Evolutionary conservation across 2,797 vertebrate species (phyloP).

Genomic region (Trichosurus vulpecula): DNA sequence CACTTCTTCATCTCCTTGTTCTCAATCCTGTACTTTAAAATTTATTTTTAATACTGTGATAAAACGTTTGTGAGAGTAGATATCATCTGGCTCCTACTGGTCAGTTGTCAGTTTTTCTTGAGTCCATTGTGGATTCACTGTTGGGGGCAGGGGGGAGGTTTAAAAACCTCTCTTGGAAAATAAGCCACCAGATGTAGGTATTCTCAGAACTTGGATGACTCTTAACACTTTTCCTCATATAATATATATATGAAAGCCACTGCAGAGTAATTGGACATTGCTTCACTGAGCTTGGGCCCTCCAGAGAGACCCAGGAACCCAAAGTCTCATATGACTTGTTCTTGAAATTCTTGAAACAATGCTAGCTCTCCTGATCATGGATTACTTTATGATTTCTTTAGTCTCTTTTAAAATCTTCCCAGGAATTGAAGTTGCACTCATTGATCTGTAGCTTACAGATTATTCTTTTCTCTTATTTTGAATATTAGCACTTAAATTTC

Average conservation of each 20-base stretch:
- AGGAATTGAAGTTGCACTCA: not conserved
- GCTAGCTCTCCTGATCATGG: not conserved
- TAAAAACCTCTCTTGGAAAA: not conserved
- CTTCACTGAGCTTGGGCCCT: not conserved
- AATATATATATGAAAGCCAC: not conserved
- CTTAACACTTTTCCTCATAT: not conserved
- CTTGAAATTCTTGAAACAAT: not conserved
- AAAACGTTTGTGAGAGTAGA: not conserved
- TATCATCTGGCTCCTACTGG: not conserved
- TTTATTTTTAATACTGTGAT: not conserved
- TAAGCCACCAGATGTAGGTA: not conserved
- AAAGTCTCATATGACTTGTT: not conserved
- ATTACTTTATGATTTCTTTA: not conserved
- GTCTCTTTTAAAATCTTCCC: not conserved
- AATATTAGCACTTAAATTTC: not conserved
- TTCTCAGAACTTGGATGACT: not conserved
- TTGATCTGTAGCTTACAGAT: not conserved
- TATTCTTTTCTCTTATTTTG: not conserved
- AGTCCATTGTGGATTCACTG: not conserved
- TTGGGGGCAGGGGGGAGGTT: too few relatives aligned
- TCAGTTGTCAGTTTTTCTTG: not conserved
- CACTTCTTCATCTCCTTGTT: conserved; percentile 93
- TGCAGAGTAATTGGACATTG: not conserved
- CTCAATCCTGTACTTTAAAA: conserved; percentile 88
- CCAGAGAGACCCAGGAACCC: not conserved